Base-by-base conservation (phyloP, 2,888 invertebrate genomes). In the Atrina japonica region DNA sequence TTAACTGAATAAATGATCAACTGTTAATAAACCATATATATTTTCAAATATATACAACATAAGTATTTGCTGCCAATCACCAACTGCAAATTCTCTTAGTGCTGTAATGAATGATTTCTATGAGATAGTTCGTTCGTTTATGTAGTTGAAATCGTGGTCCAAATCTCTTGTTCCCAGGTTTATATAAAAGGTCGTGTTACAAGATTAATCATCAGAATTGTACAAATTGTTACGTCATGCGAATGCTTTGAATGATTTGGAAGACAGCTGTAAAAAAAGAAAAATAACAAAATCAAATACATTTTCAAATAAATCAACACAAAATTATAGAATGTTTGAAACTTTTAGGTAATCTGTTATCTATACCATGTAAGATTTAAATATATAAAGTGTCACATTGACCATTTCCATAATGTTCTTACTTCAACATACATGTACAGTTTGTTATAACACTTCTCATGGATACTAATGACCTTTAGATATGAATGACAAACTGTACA, bases 211-310 rank as follows among this genome's bases (percentile, higher is more conserved):
- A 50, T 25, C 11, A 41, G 21, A 16, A 25, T 45, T 30, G 27
- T 23, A n/a, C 65, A 71, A 75, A 64, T 81, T 29, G 11, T 56
- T 81, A 88, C 53, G 83, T 95, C 92, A 92, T 91, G 78, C 92
- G 90, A 77, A 91, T 92, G 74, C 91, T 91, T 84, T 91, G 98
- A 87, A 99, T 97, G 88, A 99, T 97, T 93, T 99, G 98, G 94
- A 99, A 98, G 87, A 99, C 94, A 73, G 98, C 98, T 91, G 92
- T 69, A 93, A 93, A 81, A 79, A 83, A 85, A 53, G 73, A 71
- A 70, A 29, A 63, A 49, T 43, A 66, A 27, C 18, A 47, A 55
- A 25, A 1, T 18, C 55, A n/a, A 41, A 27, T 23, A 35, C 35
- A 35, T 35, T 35, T 35, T 35, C 35, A 35, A 5, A 35, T 7